These are phyloP conservation scores for Zaprionus lachaisei DNA, from an alignment of 1,140 invertebrate species.

Conservation along the genomic window DNA sequence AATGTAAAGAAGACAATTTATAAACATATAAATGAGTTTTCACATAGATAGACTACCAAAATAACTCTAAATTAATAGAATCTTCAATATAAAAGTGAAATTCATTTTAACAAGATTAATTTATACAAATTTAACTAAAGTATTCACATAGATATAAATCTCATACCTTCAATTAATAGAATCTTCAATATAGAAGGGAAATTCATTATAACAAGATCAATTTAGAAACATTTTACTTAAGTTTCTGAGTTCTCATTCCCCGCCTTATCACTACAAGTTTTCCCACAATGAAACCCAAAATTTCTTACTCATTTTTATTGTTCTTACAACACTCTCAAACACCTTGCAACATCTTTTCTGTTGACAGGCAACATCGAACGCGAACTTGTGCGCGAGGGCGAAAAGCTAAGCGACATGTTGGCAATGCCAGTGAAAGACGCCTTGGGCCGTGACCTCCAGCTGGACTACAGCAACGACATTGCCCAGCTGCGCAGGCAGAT, in stretches of 20 bases:
- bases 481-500: slow-evolving; percentile 89
- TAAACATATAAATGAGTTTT: not conserved
- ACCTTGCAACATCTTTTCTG: slow-evolving; percentile 8
- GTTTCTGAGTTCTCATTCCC: not conserved
- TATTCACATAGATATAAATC: not conserved
- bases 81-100: not conserved
- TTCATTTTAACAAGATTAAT: not conserved
- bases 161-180: not conserved
- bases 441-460: slow-evolving; percentile 89
- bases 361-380: slow-evolving; percentile 87
- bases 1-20: not conserved
- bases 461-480: slow-evolving; percentile 90
- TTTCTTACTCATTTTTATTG: not conserved
- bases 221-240: not conserved
- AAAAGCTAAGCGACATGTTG: slow-evolving; percentile 91
- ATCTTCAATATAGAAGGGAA: not conserved
- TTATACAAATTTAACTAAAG: not conserved
- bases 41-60: not conserved
- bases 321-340: slow-evolving; percentile 30
- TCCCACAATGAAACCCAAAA: not conserved
- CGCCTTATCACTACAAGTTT: not conserved
- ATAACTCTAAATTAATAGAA: not conserved
- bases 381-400: slow-evolving; percentile 90
- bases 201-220: not conserved
- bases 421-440: slow-evolving; percentile 93